Percentiles rank a stretch among this genome's conserved stretches.
phyloP scores from a whole-genome alignment of 1,140 invertebrate species.

The Armadillidium nasatum region DNA sequence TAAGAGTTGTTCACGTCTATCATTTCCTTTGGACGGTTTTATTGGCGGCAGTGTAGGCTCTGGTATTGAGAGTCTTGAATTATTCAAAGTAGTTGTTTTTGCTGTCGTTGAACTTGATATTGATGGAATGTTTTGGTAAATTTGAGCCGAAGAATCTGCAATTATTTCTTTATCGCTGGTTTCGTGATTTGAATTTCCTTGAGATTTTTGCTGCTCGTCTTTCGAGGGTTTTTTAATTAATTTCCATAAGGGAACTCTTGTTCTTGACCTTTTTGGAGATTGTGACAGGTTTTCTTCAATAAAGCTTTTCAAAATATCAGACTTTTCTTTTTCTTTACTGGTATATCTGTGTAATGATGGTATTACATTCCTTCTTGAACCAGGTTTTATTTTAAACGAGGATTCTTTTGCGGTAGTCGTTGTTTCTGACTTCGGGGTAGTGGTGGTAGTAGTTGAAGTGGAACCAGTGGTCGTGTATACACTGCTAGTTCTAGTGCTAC shows the following conservation, averaged over 20 bases:
- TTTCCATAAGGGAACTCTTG: not conserved
- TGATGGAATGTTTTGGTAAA: not conserved
- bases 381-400: not conserved
- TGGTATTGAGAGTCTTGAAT: not conserved
- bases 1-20: not conserved
- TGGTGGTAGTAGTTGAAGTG: slow-evolving; percentile 6
- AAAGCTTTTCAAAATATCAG: not conserved
- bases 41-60: not conserved
- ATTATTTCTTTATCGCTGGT: too few relatives aligned
- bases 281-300: not conserved
- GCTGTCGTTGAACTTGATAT: not conserved
- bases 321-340: not conserved
- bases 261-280: not conserved
- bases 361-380: not conserved
- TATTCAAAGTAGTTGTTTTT: not conserved
- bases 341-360: not conserved
- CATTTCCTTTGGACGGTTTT: not conserved
- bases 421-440: slow-evolving; percentile 4
- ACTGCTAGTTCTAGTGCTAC: too few relatives aligned
- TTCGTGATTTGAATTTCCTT: too few relatives aligned
- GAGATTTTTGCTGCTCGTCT: not conserved
- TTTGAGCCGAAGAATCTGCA: not conserved
- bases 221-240: not conserved
- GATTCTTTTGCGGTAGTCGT: not conserved
- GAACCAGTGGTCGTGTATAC: too few relatives aligned